phyloP scores from a whole-genome alignment of 2,797 vertebrate species.

The Poecilia wingei region DNA sequence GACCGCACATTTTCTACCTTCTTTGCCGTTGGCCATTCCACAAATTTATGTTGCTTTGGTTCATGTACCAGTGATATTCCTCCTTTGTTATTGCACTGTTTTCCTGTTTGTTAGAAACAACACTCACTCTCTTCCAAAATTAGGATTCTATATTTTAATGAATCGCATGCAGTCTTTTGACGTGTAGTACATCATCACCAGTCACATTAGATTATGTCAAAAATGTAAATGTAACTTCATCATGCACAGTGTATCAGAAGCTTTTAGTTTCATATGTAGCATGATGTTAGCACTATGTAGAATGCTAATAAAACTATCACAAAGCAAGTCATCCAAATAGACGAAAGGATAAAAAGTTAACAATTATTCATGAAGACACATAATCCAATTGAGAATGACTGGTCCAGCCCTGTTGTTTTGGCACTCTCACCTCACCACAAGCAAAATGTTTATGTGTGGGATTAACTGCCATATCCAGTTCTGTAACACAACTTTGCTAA shows the following conservation, averaged over 20 bases:
- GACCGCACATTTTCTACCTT: slow-evolving; percentile 63
- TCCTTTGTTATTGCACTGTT: slow-evolving; percentile 47
- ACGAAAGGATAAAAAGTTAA: neutral
- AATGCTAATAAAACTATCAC: neutral
- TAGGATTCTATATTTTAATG: neutral
- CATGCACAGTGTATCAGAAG: neutral
- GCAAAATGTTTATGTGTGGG: neutral
- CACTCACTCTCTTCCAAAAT: slow-evolving; percentile 24
- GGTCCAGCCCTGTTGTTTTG: neutral
- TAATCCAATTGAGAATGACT: neutral
- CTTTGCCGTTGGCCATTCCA: slow-evolving; percentile 63
- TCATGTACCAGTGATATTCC: slow-evolving; percentile 51
- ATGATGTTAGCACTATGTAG: neutral
- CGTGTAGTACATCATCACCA: neutral
- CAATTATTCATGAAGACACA: neutral
- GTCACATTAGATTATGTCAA: neutral
- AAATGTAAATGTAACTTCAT: neutral
- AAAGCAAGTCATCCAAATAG: neutral
- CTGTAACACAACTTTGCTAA: neutral
- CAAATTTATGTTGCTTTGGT: slow-evolving; percentile 64
- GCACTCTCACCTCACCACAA: neutral
- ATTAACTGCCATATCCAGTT: neutral
- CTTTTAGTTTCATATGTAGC: neutral
- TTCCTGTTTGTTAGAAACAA: slow-evolving; percentile 31
- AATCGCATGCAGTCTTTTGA: neutral